A percentile compares a stretch with the other conserved stretches of the same genome.
phyloP scores from a whole-genome alignment of 2,113 vertebrate species.

The Vulpes lagopus region DNA sequence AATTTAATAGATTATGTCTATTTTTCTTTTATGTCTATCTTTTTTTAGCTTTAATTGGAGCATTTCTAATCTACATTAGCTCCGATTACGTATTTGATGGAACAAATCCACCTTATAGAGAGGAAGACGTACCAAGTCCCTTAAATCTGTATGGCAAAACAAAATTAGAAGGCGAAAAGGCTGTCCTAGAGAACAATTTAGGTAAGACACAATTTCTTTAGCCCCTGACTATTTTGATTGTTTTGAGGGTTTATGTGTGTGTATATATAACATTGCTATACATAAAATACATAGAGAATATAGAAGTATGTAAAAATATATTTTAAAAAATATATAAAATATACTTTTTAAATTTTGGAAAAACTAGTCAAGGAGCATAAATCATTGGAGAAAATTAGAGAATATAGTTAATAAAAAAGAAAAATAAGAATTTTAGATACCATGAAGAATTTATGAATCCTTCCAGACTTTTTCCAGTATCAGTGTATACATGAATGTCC shows the following conservation, averaged over 20 bases:
- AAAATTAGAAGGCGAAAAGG: slow-evolving; percentile 96
- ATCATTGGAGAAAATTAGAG: background rate
- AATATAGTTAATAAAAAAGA: background rate
- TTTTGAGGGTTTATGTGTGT: background rate
- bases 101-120: slow-evolving; percentile 94
- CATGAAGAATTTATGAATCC: background rate
- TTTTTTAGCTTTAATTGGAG: slow-evolving; percentile 88
- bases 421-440: background rate
- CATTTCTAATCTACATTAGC: slow-evolving; percentile 96
- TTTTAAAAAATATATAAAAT: background rate
- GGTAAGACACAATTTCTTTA: slow-evolving; percentile 86
- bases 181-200: slow-evolving; percentile 92
- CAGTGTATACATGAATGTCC: background rate
- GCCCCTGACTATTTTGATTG: background rate
- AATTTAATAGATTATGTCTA: background rate
- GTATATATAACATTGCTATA: too few species aligned
- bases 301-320: too few species aligned
- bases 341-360: slow-evolving; percentile 1
- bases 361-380: background rate
- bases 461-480: background rate
- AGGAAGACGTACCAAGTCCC: slow-evolving; percentile 93
- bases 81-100: slow-evolving; percentile 98
- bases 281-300: too few species aligned
- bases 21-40: background rate
- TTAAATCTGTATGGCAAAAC: slow-evolving; percentile 96